Percentiles rank a stretch among this genome's conserved stretches.
phyloP scores from a whole-genome alignment of 2,113 vertebrate species.

The Zosterops hypoxanthus region DNA sequence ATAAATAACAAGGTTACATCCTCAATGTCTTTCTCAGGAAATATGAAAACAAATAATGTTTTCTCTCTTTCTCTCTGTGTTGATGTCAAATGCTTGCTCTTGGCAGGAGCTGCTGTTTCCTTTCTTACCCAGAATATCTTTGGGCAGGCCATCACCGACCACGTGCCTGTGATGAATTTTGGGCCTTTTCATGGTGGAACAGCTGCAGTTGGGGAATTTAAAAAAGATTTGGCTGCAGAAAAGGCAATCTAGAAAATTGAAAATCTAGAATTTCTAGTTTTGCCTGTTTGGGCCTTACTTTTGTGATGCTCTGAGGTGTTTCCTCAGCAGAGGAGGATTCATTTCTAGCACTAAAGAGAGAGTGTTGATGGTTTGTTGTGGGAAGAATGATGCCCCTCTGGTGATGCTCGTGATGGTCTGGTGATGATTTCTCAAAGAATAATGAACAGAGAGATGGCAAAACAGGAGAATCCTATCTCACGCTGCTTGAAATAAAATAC shows the following conservation, averaged over 20 bases:
- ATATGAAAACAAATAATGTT: slow-evolving; percentile 55
- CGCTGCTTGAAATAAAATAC: not conserved
- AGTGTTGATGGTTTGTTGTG: not conserved
- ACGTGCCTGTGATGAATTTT: not conserved
- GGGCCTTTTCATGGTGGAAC: not conserved
- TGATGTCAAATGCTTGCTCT: not conserved
- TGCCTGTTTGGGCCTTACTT: not conserved
- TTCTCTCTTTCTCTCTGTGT: not conserved
- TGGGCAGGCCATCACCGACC: not conserved
- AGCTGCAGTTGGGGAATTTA: not conserved
- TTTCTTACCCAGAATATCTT: not conserved
- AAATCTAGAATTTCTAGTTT: not conserved
- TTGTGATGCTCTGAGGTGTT: not conserved
- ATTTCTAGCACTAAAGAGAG: not conserved
- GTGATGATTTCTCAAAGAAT: not conserved
- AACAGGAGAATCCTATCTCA: not conserved
- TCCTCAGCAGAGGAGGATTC: not conserved
- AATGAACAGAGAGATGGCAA: not conserved
- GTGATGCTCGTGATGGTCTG: not conserved
- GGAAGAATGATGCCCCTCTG: not conserved
- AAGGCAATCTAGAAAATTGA: no score
- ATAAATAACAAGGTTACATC: slow-evolving; percentile 1
- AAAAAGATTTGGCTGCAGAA: not conserved
- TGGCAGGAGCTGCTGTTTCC: not conserved
- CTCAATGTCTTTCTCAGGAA: slow-evolving; percentile 15